A percentile compares a stretch with the other conserved stretches of the same genome.
phyloP scores from a whole-genome alignment of 2,888 invertebrate species.

The Stenoptilia bipunctidactyla region DNA sequence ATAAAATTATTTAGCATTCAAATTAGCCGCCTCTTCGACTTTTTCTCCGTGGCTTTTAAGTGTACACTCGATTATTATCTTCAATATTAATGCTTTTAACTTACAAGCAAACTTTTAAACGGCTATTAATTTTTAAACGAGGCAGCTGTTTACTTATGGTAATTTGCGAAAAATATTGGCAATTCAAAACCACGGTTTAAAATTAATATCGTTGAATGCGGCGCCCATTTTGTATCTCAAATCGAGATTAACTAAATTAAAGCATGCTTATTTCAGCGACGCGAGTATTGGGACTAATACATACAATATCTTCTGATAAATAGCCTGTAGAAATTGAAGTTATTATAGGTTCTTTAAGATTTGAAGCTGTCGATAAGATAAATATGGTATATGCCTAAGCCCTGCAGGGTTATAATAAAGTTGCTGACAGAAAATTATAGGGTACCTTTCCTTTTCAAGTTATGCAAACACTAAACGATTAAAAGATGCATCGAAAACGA shows the following conservation, averaged over 20 bases:
- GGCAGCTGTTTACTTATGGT: constrained; percentile 7
- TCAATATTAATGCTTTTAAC: background rate
- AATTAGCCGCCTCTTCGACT: background rate
- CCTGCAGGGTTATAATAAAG: background rate
- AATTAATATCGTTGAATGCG: constrained; percentile 3
- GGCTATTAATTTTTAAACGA: constrained; percentile 3
- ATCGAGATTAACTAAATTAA: too few relatives aligned
- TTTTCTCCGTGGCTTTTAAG: background rate
- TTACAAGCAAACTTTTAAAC: background rate
- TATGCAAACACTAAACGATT: background rate
- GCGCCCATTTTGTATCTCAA: background rate
- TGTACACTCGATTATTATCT: background rate
- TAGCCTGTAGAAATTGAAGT: too few relatives aligned
- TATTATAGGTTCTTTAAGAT: background rate
- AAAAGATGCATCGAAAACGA: background rate
- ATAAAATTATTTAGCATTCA: constrained; percentile 1
- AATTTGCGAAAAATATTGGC: constrained; percentile 3
- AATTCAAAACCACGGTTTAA: background rate
- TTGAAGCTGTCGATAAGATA: background rate
- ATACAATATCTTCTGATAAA: too few relatives aligned
- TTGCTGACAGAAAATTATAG: background rate
- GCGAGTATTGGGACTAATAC: too few relatives aligned
- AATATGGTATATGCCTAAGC: background rate
- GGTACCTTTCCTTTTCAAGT: constrained; percentile 1
- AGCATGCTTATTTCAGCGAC: too few relatives aligned